phyloP scores from a whole-genome alignment of 2,113 vertebrate genomes.

The Callipepla squamata region DNA sequence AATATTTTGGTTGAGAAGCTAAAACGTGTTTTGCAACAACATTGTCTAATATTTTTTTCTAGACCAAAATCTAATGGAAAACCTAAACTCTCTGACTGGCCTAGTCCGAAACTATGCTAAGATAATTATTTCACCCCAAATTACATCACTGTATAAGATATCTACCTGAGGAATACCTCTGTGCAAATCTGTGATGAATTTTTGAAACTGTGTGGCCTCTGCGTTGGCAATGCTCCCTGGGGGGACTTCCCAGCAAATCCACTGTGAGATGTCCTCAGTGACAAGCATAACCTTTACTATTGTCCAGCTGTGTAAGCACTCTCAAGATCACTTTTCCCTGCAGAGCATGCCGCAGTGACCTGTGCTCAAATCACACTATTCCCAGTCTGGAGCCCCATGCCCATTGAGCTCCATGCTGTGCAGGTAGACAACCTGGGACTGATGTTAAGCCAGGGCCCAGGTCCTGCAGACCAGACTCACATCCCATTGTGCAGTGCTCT shows the following conservation, averaged over 20 bases:
- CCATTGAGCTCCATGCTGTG: background rate
- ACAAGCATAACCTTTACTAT: background rate
- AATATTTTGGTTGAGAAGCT: background rate
- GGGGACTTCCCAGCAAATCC: background rate
- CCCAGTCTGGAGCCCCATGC: too few species aligned
- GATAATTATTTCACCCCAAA: background rate
- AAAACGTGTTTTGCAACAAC: background rate
- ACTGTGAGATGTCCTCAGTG: fast-evolving
- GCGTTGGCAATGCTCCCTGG: background rate
- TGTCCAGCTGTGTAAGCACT: background rate
- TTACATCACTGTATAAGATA: background rate
- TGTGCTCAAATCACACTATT: too few species aligned
- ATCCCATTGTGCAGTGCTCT: background rate
- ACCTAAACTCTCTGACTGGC: background rate
- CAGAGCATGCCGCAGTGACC: background rate
- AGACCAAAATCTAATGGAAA: background rate
- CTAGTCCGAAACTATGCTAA: background rate
- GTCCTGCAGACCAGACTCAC: background rate
- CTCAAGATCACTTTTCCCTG: background rate
- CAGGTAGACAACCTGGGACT: background rate
- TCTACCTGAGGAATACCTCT: background rate
- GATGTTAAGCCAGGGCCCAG: background rate
- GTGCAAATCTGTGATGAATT: background rate
- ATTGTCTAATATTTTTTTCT: background rate
- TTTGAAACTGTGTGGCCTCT: background rate